Base-by-base conservation (phyloP, 2,113 vertebrate species). In the Polypterus senegalus region DNA sequence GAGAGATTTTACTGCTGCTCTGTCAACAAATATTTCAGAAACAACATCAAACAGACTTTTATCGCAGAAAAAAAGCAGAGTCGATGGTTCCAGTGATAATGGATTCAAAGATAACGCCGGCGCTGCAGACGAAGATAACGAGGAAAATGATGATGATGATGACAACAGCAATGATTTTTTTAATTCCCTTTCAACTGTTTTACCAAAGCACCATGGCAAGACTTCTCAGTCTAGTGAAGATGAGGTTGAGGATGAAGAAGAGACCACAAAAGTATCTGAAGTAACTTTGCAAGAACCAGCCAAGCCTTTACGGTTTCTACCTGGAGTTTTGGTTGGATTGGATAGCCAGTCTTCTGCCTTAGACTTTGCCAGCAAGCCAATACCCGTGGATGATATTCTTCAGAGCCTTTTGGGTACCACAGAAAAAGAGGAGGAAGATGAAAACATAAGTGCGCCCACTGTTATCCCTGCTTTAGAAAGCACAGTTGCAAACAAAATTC, bases 271-370 rank as follows among this genome's bases (percentile, higher is more conserved):
- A 0, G 64, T 83, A 61, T 77, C 85, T 53, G 89, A 92, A 69
- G 72, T 72, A 44, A 76, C 69, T 62, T 88, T 76, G 65, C 87
- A 85, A 44, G 92, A 91, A 53, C 65, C 86, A 53, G 75, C 83
- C 0, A 96, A 93, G 70, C 92, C 94, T 5, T 81, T 98, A 69
- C 80, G 94, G 46, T 98, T 98, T 67, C 92, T 98, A 70, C 96
- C 96, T 45, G 96, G 96, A 53, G 96, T 98, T 59, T 76, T 98
- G 54, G 83, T 94, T 61, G 91, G 92, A 47, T 91, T 89, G 90
- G 93, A 93, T 65, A 94, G 88, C 58, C 88, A 91, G 6, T 71
- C 88, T 54, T 85, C 89, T 59, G 78, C 89, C 66, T 76, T 91
- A 69, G 88, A 94, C 65, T 67, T 92, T 66, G 86, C 86, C 63